Evolutionary conservation across 2,888 invertebrate genomes (phyloP).

Genomic region (Acanthococcus lagerstroemiae): DNA sequence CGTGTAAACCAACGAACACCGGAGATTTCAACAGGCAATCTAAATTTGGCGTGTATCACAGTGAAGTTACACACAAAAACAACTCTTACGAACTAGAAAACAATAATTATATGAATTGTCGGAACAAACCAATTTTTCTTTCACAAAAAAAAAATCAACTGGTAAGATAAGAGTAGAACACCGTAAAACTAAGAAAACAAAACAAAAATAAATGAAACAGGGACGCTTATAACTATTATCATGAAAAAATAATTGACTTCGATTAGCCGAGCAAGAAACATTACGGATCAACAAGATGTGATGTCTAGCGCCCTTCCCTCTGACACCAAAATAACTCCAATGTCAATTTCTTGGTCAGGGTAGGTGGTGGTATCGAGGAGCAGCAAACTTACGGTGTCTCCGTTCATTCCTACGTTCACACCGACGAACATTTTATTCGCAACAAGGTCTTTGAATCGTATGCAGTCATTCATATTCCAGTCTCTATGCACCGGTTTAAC

Average conservation of each 20-base stretch:
- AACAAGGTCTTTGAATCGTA: slow-evolving; percentile 4
- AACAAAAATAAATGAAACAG: not conserved
- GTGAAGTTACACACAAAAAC: no score
- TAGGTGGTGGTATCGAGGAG: not conserved
- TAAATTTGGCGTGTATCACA: no score
- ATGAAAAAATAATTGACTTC: not conserved
- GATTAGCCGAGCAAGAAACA: no score
- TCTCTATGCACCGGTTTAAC: not conserved
- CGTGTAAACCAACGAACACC: no score
- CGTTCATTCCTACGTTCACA: not conserved
- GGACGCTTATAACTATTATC: not conserved
- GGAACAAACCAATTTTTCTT: no score
- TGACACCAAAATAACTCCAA: not conserved
- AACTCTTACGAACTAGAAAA: no score
- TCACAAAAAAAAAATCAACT: no score
- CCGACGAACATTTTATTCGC: slow-evolving; percentile 3
- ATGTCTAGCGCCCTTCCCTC: slow-evolving; percentile 8
- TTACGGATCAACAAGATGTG: not conserved
- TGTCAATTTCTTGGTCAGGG: not conserved
- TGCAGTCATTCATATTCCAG: slow-evolving; percentile 6
- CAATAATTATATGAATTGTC: no score
- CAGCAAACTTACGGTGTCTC: slow-evolving; percentile 3
- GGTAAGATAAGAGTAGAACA: no score
- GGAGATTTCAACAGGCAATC: no score
- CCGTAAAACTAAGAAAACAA: not conserved